Evolutionary conservation across 2,113 vertebrate genomes (phyloP), one percentile per base, ranked within the genome.

Genomic region (Chiloscyllium plagiosum): DNA sequence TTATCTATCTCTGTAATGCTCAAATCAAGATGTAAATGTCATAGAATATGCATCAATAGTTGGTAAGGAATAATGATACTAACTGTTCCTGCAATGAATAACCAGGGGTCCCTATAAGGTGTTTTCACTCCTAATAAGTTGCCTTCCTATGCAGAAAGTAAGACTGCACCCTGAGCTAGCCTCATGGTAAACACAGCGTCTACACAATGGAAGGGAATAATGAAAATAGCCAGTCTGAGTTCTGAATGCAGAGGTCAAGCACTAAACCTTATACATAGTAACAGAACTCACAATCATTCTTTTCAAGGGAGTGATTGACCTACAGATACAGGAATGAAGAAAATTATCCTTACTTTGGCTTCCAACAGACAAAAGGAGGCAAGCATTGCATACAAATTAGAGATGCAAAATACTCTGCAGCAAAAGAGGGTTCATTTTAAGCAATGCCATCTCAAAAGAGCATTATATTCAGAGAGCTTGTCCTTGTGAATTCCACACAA

Each of bases 221-320:
- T 98, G 97, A 97, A 96, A 98, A 97, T 97, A 96, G 96, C 96
- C 97, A 97, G 96, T 97, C 98, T 97, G 96, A 97, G 96, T 97
- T 97, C 97, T 97, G 97, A 98, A 98, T 97, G 97, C 96, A 96
- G 96, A 96, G 97, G 97, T 98, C 97, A 98, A 97, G 97, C 97
- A 98, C 97, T 98, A 97, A 97, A 97, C 96, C 97, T 97, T 97
- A 97, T 96, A 97, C 97, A 98, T 96, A 98, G 97, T 97, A 97
- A 98, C 97, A 97, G 97, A 98, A 97, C 97, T 97, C 97, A 97
- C 97, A 97, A 97, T 98, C 98, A 98, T 98, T 98, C 98, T 97
- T 96, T 96, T 97, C 96, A 97, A 97, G 97, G 97, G 97, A 98
- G 97, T 96, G 94, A 95, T 97, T 97, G 97, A 98, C 97, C 97